Percentiles rank a stretch among this genome's conserved stretches.
phyloP scores from a whole-genome alignment of 2,113 vertebrate species.

The Onychorhynchus coronatus region DNA sequence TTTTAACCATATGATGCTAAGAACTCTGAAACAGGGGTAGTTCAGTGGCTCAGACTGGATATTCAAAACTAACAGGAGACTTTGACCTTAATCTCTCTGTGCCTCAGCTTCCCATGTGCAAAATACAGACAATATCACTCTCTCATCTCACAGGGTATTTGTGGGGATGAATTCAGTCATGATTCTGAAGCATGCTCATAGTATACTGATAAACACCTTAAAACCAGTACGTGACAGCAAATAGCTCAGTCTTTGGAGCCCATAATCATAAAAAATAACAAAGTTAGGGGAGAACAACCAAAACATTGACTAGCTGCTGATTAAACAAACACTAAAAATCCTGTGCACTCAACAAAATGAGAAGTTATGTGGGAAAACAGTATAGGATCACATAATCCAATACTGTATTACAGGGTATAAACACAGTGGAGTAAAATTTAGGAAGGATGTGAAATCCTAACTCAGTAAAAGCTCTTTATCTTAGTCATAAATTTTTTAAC shows the following conservation, averaged over 20 bases:
- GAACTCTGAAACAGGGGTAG: neutral
- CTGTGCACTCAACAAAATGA: neutral
- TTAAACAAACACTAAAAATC: neutral
- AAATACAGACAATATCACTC: conserved; percentile 8
- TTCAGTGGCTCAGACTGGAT: neutral
- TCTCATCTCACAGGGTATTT: conserved; percentile 9
- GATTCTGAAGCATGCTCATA: neutral
- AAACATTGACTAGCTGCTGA: neutral
- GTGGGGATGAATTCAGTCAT: neutral
- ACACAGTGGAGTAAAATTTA: neutral
- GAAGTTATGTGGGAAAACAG: neutral
- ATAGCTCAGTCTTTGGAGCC: neutral
- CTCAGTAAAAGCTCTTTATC: neutral
- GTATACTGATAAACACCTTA: neutral
- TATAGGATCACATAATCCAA: neutral
- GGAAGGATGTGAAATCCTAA: neutral
- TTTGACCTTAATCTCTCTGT: conserved; percentile 3
- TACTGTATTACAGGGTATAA: neutral
- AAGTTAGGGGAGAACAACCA: neutral
- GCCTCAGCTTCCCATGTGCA: neutral
- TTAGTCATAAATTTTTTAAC: neutral
- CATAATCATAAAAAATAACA: neutral
- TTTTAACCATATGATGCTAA: neutral
- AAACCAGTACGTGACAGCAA: neutral
- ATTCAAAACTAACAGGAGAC: neutral